A percentile compares a stretch with the other conserved stretches of the same genome.
Conservation (phyloP, 2,113 vertebrate genomes). For the Jaculus jaculus region DNA sequence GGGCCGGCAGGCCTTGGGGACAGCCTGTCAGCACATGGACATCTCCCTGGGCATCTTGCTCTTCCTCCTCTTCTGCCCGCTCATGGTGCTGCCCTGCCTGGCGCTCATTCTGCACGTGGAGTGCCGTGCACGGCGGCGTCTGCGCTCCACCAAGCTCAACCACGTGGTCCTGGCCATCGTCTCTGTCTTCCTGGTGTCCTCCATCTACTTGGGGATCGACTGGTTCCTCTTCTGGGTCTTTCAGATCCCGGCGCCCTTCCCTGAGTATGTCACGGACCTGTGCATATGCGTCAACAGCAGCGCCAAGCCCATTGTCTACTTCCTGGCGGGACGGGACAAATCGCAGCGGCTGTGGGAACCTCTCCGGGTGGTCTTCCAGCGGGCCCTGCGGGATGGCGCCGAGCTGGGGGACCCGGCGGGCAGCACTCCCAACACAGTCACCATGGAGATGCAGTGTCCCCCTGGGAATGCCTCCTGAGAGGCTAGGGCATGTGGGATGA, state of each 20-base stretch:
- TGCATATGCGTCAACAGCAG: slow-evolving; percentile 71
- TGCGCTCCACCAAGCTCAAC: slow-evolving; percentile 75
- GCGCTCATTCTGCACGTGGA: slow-evolving; percentile 62
- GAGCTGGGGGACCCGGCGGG: slow-evolving; percentile 37
- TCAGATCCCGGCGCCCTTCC: slow-evolving; percentile 77
- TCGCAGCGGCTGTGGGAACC: slow-evolving; percentile 77
- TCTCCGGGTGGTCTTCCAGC: slow-evolving; percentile 75
- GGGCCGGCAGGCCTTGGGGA: not conserved
- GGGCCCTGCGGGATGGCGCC: slow-evolving; percentile 70
- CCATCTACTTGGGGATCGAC: slow-evolving; percentile 77
- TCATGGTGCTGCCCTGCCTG: slow-evolving; percentile 78
- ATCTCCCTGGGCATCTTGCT: slow-evolving; percentile 65
- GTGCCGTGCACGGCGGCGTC: slow-evolving; percentile 65
- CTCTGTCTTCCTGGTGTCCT: slow-evolving; percentile 74
- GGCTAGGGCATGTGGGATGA: accelerated
- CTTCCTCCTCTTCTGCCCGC: slow-evolving; percentile 71
- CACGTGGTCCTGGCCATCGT: slow-evolving; percentile 72
- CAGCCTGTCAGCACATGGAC: slow-evolving; percentile 61
- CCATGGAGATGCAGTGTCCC: slow-evolving; percentile 78
- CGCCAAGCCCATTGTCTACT: slow-evolving; percentile 74
- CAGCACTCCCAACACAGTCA: slow-evolving; percentile 60
- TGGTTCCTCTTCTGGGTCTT: slow-evolving; percentile 81
- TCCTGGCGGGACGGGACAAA: slow-evolving; percentile 77
- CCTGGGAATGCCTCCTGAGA: slow-evolving; percentile 67
- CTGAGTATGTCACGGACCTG: slow-evolving; percentile 76